Percentiles rank a stretch among this genome's conserved stretches.
Evolutionary conservation across 2,888 invertebrate species (phyloP).

Genomic region (Epinotia nisella): DNA sequence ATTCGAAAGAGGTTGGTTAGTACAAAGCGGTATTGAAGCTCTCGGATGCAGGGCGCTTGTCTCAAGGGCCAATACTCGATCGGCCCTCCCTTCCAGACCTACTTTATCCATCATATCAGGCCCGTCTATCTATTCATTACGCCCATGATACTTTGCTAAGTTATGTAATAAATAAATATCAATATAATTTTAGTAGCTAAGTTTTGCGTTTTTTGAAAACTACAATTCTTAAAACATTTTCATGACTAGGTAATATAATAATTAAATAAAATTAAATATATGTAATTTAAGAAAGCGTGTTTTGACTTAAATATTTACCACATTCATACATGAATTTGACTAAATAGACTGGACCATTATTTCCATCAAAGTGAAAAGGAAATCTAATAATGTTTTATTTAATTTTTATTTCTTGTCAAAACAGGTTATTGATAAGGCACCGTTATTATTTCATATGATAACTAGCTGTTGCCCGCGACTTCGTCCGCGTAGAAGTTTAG

Average conservation of each 20-base stretch:
- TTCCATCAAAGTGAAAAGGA: no score
- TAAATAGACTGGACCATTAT: no score
- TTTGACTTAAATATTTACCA: no score
- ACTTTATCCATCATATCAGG: constrained; percentile 55
- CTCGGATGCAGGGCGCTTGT: constrained; percentile 72
- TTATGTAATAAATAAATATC: constrained; percentile 1
- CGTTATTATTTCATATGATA: background rate
- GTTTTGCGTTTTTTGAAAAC: background rate
- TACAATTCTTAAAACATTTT: background rate
- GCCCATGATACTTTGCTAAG: constrained; percentile 45
- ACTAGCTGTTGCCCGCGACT: no score
- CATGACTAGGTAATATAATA: background rate
- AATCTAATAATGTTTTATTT: no score
- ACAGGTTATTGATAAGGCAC: background rate
- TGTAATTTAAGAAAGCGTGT: no score
- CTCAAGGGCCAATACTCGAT: constrained; percentile 75
- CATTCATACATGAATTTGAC: no score
- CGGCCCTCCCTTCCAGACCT: constrained; percentile 59
- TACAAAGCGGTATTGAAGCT: constrained; percentile 65
- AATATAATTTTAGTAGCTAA: background rate
- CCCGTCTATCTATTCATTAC: constrained; percentile 51
- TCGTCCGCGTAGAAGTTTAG: no score
- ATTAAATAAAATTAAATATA: no score
- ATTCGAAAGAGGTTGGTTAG: constrained; percentile 56
- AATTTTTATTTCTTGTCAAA: background rate